Conservation (phyloP, 2,113 vertebrate species). For the Pholis gunnellus region DNA sequence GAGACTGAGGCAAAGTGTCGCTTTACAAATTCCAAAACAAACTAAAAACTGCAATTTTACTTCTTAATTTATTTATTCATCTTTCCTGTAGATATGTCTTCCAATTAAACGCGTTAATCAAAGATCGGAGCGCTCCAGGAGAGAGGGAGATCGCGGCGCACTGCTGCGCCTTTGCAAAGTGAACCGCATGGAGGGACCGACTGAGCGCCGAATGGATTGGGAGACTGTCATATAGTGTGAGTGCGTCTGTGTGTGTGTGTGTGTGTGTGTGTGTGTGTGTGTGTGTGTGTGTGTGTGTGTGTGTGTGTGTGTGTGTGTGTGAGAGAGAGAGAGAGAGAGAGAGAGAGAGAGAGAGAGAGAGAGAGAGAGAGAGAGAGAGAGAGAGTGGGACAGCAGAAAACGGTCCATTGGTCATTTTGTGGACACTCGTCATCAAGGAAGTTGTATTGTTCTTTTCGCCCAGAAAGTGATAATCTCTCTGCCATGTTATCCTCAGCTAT, state of each 20-base stretch:
- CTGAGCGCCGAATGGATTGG: constrained; percentile 18
- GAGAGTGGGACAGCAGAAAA: background rate
- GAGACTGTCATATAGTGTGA: constrained; percentile 33
- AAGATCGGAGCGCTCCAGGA: constrained; percentile 21
- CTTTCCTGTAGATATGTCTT: background rate
- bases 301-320: constrained; percentile 3
- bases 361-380: no score
- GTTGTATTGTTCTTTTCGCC: background rate
- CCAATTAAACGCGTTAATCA: constrained; percentile 1
- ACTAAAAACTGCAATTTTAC: background rate
- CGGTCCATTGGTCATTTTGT: background rate
- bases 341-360: no score
- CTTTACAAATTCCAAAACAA: constrained; percentile 1
- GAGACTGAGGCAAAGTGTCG: constrained; percentile 1
- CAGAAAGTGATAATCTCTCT: background rate
- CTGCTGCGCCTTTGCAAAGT: constrained; percentile 43
- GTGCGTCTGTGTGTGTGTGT: background rate
- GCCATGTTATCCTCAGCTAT: background rate
- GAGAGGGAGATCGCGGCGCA: constrained; percentile 22
- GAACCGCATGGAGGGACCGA: constrained; percentile 30
- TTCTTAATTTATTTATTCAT: background rate
- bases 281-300: background rate
- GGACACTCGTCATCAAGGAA: background rate
- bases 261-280: background rate
- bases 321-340: no score